phyloP scores from a whole-genome alignment of 30 jellyfish, hydroid and myxozoan genomes.

The Chironex yamaguchii region DNA sequence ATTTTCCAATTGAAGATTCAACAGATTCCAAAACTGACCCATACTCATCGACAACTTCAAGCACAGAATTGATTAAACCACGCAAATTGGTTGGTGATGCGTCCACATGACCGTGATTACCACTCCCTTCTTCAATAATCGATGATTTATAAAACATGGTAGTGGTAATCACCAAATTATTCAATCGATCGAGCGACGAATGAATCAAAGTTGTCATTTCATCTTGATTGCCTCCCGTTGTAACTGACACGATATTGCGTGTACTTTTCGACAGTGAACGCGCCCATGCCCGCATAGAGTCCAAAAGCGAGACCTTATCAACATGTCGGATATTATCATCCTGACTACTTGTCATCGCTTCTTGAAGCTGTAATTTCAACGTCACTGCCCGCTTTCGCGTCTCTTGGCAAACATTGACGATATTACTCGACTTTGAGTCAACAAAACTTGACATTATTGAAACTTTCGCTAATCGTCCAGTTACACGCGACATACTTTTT shows the following conservation, averaged over 20 bases:
- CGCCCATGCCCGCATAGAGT: neutral
- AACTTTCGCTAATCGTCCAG: too few relatives aligned
- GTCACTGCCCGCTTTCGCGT: neutral
- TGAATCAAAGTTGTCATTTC: neutral
- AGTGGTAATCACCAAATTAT: neutral
- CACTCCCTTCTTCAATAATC: neutral
- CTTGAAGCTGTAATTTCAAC: neutral
- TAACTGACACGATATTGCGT: neutral
- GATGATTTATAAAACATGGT: neutral
- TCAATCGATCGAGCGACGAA: neutral
- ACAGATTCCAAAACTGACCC: neutral
- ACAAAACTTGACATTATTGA: too few relatives aligned
- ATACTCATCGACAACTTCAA: neutral
- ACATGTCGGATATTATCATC: neutral
- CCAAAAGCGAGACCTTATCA: neutral
- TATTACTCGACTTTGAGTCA: too few relatives aligned
- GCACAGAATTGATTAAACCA: neutral
- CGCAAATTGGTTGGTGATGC: too few relatives aligned
- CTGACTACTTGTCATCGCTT: neutral
- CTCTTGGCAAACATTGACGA: neutral
- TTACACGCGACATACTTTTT: too few relatives aligned
- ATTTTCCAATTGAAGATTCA: neutral
- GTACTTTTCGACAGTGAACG: neutral
- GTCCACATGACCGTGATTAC: too few relatives aligned
- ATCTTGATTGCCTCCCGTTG: neutral